Percentiles rank a stretch among this genome's conserved stretches.
Conservation (phyloP, 2,888 invertebrate genomes). For the Andrena bucephala region DNA sequence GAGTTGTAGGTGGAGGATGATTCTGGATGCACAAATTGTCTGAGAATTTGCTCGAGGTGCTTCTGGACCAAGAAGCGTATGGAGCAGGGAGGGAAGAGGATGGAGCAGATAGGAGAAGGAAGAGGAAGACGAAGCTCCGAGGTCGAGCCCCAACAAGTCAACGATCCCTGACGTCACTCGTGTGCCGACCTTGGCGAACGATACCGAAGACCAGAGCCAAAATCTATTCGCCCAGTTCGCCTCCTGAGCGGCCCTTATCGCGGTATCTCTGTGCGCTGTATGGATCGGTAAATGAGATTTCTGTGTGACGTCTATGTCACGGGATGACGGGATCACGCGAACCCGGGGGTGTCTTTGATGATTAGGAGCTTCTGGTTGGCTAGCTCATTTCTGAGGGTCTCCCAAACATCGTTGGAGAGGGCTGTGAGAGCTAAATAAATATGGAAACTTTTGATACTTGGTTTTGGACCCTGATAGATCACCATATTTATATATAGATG, state of each 20-base stretch:
- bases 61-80: conserved; percentile 12
- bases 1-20: too few relatives aligned
- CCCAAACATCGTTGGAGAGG: too few relatives aligned
- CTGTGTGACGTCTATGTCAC: too few relatives aligned
- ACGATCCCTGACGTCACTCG: conserved; percentile 81
- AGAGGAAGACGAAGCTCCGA: conserved; percentile 71
- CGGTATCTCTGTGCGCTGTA: neutral
- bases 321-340: too few relatives aligned
- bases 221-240: conserved; percentile 73
- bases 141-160: conserved; percentile 82
- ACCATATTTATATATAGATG: too few relatives aligned
- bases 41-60: too few relatives aligned
- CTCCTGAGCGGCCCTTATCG: conserved; percentile 37
- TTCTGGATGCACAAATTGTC: too few relatives aligned
- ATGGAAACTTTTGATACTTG: too few relatives aligned
- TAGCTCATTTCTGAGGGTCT: too few relatives aligned
- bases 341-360: too few relatives aligned
- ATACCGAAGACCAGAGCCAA: conserved; percentile 71
- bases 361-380: neutral
- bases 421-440: too few relatives aligned
- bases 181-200: conserved; percentile 79
- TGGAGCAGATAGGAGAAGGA: conserved; percentile 55
- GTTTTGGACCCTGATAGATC: too few relatives aligned
- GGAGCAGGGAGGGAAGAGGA: conserved; percentile 32
- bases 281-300: neutral